Evolutionary conservation across 23 tunicate species (phyloP).

Genomic region (Trididemnum miniatum): DNA sequence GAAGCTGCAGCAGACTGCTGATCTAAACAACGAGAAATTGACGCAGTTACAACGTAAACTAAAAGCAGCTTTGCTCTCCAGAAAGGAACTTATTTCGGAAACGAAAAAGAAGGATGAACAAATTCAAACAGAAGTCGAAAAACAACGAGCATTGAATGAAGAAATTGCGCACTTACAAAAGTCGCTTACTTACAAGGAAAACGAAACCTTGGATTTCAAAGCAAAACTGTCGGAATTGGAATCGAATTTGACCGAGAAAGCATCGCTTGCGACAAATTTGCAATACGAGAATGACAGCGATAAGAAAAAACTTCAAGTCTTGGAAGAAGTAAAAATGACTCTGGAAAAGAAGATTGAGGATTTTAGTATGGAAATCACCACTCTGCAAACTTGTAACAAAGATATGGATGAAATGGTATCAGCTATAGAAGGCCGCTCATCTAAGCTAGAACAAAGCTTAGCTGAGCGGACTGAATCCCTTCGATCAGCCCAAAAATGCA

Average conservation of each 20-base stretch:
- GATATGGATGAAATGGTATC: conserved; percentile 84
- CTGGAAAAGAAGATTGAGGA: conserved; percentile 21
- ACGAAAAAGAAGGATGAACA: conserved; percentile 47
- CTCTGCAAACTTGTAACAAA: conserved; percentile 6
- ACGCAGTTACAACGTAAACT: conserved; percentile 64
- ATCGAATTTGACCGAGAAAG: conserved; percentile 1
- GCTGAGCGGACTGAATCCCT: conserved; percentile 56
- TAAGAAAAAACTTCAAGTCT: neutral
- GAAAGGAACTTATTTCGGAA: conserved; percentile 63
- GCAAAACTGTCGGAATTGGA: neutral
- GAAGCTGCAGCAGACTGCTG: conserved; percentile 23
- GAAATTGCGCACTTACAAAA: neutral
- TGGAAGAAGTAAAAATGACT: conserved; percentile 26
- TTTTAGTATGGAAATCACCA: neutral
- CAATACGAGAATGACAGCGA: neutral
- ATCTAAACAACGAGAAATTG: conserved; percentile 37
- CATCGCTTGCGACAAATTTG: neutral
- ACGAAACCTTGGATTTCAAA: neutral
- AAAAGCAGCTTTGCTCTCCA: conserved; percentile 81
- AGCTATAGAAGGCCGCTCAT: conserved; percentile 51
- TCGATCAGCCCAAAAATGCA: conserved; percentile 49
- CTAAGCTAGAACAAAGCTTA: conserved; percentile 56
- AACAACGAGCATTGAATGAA: neutral
- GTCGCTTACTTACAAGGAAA: neutral
- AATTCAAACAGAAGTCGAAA: neutral